Percentiles rank a stretch among this genome's conserved stretches.
These are phyloP conservation scores for Macrocentrus cingulum DNA, from an alignment of 1,140 invertebrate genomes.

Conservation along the genomic window DNA sequence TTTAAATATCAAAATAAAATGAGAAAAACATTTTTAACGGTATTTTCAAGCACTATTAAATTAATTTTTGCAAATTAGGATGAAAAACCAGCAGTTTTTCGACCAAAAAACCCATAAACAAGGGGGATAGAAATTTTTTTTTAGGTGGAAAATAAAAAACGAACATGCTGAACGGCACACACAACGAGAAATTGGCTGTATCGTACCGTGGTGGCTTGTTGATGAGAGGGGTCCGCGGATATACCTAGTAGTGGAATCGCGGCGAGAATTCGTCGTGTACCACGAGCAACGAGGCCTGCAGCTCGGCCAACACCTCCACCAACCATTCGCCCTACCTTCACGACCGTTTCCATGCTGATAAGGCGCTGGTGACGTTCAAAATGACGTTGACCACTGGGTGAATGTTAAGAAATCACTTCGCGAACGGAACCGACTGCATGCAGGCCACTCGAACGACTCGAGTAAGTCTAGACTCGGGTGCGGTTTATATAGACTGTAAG, in stretches of 20 bases:
- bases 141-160: too few relatives aligned
- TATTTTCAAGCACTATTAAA: too few relatives aligned
- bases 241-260: slow-evolving; percentile 49
- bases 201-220: slow-evolving; percentile 26
- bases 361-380: too few relatives aligned
- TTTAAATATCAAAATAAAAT: too few relatives aligned
- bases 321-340: slow-evolving; percentile 49
- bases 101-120: too few relatives aligned
- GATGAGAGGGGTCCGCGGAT: slow-evolving; percentile 21
- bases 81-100: too few relatives aligned
- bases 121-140: too few relatives aligned
- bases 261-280: slow-evolving; percentile 47
- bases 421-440: neutral
- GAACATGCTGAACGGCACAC: too few relatives aligned
- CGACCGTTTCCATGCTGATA: slow-evolving; percentile 53
- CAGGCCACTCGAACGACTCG: slow-evolving; percentile 34
- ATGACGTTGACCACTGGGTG: neutral
- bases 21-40: too few relatives aligned
- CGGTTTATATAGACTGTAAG: slow-evolving; percentile 54
- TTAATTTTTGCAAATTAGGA: too few relatives aligned
- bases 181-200: slow-evolving; percentile 2
- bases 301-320: slow-evolving; percentile 47
- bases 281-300: slow-evolving; percentile 46
- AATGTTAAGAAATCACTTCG: too few relatives aligned
- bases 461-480: slow-evolving; percentile 35